These are phyloP conservation scores for Sminthurinus signatus DNA, from an alignment of 1,140 invertebrate species.

Conservation along the genomic window DNA sequence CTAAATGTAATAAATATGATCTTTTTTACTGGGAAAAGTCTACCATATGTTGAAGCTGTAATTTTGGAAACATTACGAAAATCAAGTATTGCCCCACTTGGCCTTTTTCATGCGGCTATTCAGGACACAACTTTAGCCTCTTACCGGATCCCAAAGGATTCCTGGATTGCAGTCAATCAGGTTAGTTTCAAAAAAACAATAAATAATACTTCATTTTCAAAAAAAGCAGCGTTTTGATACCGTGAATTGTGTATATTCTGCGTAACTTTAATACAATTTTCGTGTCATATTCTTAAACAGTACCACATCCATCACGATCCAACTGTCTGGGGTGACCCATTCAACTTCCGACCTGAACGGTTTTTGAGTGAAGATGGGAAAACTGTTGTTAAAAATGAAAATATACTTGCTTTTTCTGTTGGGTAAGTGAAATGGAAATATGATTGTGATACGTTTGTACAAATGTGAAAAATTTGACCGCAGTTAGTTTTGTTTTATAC, in stretches of 20 bases:
- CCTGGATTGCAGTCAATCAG: slow-evolving; percentile 44
- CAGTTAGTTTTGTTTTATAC: too few relatives aligned
- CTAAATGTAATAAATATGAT: too few relatives aligned
- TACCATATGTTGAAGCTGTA: slow-evolving; percentile 43
- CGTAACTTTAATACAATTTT: too few relatives aligned
- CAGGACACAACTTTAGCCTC: slow-evolving; percentile 28
- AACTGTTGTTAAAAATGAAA: slow-evolving; percentile 13
- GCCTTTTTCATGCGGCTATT: slow-evolving; percentile 20
- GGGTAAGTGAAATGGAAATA: too few relatives aligned
- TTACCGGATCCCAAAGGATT: slow-evolving; percentile 44
- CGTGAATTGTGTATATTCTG: too few relatives aligned
- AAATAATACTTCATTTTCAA: too few relatives aligned
- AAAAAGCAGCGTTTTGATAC: too few relatives aligned
- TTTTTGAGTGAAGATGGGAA: slow-evolving; percentile 43
- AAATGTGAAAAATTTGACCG: too few relatives aligned
- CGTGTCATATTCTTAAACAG: too few relatives aligned
- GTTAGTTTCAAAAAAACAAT: too few relatives aligned
- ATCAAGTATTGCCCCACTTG: slow-evolving; percentile 24
- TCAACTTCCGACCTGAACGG: slow-evolving; percentile 44
- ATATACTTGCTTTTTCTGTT: slow-evolving; percentile 42
- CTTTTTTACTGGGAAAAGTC: too few relatives aligned
- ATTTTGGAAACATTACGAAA: slow-evolving; percentile 41
- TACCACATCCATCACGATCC: slow-evolving; percentile 43
- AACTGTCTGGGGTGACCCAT: slow-evolving; percentile 43
- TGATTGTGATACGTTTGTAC: too few relatives aligned